Evolutionary conservation across 2,888 invertebrate genomes (phyloP), one percentile per base, ranked within the genome.

Genomic region (Heliconius sara): DNA sequence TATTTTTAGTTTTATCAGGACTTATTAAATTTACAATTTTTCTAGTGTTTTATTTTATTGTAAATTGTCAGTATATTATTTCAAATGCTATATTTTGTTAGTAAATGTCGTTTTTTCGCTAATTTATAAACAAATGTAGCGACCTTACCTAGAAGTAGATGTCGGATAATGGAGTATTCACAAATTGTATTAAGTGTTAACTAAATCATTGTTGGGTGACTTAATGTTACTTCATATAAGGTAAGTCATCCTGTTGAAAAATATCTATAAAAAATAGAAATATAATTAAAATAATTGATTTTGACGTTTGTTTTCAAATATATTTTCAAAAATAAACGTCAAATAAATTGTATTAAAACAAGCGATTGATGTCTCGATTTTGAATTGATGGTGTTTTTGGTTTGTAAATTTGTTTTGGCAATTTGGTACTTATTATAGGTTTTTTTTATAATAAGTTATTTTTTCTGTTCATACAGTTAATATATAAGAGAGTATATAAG

Each of bases 131-230:
- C 60, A 71, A 79, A 34, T 22, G 66, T 73, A 78, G 76, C 72
- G 66, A 70, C 63, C 75, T 75, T 73, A 67, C 79, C 73, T 83
- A 80, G 80, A 79, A 81, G 84, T 47, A 79, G 84, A 77, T 82
- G 83, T 82, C 88, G 87, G 87, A 91, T 90, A 87, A 88, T 86
- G n/a, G 87, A 84, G 89, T 86, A 82, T 87, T 87, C 87, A 87
- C 88, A 91, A 86, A 91, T 91, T 90, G 88, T 91, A 90, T 86
- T 92, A 92, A 93, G 92, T 93, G 93, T 94, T 94, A 89, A 91
- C 91, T 92, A 91, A 89, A 91, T 90, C 89, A 83, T 91, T 92
- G 91, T 93, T 91, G 90, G 88, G 85, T 90, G 89, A 89, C 82
- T 83, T 88, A 88, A 86, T 82, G 85, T 86, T 90, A 89, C 78